Percentiles rank a stretch among this genome's conserved stretches.
Conservation (phyloP, 2,113 vertebrate species). For the Uria lomvia region DNA sequence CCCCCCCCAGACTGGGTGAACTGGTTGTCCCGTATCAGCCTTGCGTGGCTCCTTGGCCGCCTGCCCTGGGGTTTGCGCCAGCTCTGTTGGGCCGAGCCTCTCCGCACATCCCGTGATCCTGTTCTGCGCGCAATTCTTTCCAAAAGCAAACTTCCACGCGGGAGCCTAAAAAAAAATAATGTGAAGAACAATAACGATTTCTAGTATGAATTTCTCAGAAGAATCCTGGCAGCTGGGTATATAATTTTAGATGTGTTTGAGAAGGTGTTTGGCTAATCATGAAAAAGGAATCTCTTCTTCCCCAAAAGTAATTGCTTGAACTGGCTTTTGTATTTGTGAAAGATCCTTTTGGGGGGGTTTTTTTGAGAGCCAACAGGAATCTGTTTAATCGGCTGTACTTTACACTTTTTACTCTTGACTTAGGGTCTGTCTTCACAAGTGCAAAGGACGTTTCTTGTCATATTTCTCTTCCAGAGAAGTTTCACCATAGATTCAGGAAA, state of each 20-base stretch:
- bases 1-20: background rate
- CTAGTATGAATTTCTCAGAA: background rate
- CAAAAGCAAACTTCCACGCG: too few relatives aligned
- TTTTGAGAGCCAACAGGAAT: background rate
- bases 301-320: background rate
- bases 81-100: background rate
- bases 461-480: background rate
- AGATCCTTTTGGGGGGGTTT: background rate
- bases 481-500: background rate
- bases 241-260: background rate
- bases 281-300: background rate
- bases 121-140: rapidly evolving
- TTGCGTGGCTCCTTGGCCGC: background rate
- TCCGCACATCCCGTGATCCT: rapidly evolving
- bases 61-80: background rate
- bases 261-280: background rate
- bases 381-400: background rate
- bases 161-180: background rate
- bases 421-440: background rate
- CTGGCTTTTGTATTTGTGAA: background rate
- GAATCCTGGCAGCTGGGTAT: background rate
- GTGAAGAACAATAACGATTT: background rate
- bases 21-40: rapidly evolving
- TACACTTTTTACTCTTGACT: background rate
- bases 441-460: background rate